Evolutionary conservation across 2,888 invertebrate species (phyloP), one percentile per base, ranked within the genome.

Genomic region (Clunio marinus): DNA sequence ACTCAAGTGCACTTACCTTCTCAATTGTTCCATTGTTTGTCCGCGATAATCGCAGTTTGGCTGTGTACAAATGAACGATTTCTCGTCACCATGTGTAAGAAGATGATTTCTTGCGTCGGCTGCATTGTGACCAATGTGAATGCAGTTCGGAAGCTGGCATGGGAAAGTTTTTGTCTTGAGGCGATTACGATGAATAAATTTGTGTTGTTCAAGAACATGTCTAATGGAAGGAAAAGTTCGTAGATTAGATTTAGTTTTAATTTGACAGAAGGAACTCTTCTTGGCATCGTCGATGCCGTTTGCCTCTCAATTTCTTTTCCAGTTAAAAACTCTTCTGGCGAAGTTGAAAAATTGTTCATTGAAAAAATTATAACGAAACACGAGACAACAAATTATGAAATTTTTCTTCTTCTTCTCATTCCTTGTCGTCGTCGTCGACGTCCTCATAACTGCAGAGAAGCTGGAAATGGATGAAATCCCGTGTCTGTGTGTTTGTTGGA

Each of bases 31-130:
- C 70, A 78, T 79, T 7, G 81, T 83, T 73, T 84, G 84, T 68
- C 83, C 82, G 66, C 78, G 78, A 73, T 84, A 84, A 10, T 74
- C 75, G 74, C 85, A 86, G 2, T 76, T 73, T 15, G 76, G 72
- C 72, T 73, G 70, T 0, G 71, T 59, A 41, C 86, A 86, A 60
- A 75, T 73, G 72, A 79, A 82, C 28, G 81, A 79, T 69, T 79
- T 77, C 25, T 75, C 75, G 27, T 77, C 76, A n/a, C 82, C 80
- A 75, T 88, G 88, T 0, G 82, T 81, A 70, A 77, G 76, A 69
- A 80, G 75, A 74, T 88, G 88, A 51, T 75, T 75, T 65, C 79
- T 81, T 15, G 87, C 76, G 73, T 85, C 83, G 17, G 81, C 80
- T 69, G 78, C 77, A 57, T 81, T 84, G 28, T 84, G 78, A 0